Evolutionary conservation across 2,888 invertebrate species (phyloP).

Genomic region (Xestia c-nigrum): DNA sequence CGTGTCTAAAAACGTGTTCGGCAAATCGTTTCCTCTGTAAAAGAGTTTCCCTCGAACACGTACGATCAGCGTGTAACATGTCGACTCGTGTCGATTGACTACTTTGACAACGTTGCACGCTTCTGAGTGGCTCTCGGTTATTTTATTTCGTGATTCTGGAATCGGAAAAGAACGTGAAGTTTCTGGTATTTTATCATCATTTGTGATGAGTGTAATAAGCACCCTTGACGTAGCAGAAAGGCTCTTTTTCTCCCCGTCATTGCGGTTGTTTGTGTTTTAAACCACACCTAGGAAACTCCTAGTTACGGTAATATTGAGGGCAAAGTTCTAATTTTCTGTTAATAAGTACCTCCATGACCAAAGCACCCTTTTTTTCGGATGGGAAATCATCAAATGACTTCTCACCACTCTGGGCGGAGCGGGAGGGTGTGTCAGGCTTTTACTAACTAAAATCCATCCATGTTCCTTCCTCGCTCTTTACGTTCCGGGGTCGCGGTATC

Average conservation of each 20-base stretch:
- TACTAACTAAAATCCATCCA: no score
- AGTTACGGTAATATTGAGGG: background rate
- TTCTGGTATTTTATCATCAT: background rate
- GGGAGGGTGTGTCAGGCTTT: no score
- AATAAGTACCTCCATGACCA: no score
- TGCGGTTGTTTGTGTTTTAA: background rate
- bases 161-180: background rate
- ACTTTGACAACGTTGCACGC: conserved; percentile 53
- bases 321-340: background rate
- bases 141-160: conserved; percentile 18
- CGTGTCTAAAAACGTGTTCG: background rate
- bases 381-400: no score
- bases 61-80: conserved; percentile 29
- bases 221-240: background rate
- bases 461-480: no score
- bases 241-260: background rate
- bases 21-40: conserved; percentile 22
- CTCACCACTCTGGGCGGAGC: no score
- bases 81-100: conserved; percentile 33
- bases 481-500: no score
- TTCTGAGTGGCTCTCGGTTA: conserved; percentile 22
- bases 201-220: background rate
- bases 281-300: background rate
- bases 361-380: no score
- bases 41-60: conserved; percentile 36